A percentile compares a stretch with the other conserved stretches of the same genome.
phyloP scores from a whole-genome alignment of 2,888 invertebrate genomes.

The Neoitamus cyanurus region DNA sequence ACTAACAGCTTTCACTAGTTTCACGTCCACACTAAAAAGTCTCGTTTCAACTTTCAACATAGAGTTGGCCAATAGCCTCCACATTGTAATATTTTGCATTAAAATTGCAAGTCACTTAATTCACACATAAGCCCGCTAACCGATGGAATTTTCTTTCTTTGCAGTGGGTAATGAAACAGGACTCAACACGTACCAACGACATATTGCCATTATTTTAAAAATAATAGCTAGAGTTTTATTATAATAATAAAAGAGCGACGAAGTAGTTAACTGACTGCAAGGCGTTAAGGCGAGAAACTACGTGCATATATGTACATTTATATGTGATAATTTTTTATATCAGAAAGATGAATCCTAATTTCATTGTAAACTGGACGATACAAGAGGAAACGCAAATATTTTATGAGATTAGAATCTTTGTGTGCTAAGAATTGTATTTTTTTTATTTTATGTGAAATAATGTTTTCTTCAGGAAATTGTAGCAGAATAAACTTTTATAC shows the following conservation, averaged over 20 bases:
- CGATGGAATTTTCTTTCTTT: slow-evolving; percentile 31
- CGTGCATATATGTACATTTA: slow-evolving; percentile 46
- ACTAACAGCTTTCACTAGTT: neutral
- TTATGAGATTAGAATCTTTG: slow-evolving; percentile 36
- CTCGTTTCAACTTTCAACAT: slow-evolving; percentile 31
- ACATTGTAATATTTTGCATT: neutral
- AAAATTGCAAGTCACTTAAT: neutral
- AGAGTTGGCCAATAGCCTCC: neutral
- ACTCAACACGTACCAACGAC: slow-evolving; percentile 52
- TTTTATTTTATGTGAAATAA: slow-evolving; percentile 9
- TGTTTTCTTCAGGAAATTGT: slow-evolving; percentile 32
- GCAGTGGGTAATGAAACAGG: slow-evolving; percentile 49
- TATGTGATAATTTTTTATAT: slow-evolving; percentile 52
- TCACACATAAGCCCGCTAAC: neutral
- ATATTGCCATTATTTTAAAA: slow-evolving; percentile 63
- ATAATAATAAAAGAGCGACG: slow-evolving; percentile 44
- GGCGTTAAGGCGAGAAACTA: slow-evolving; percentile 6
- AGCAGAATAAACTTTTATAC: neutral
- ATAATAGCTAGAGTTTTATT: slow-evolving; percentile 52
- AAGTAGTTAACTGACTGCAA: slow-evolving; percentile 51
- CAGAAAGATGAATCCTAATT: slow-evolving; percentile 49
- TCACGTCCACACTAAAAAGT: slow-evolving; percentile 21
- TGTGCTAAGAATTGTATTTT: slow-evolving; percentile 26
- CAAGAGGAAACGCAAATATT: slow-evolving; percentile 26
- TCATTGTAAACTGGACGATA: slow-evolving; percentile 41